Percentiles rank a stretch among this genome's conserved stretches.
Conservation (phyloP, 2,888 invertebrate genomes). For the Dynastes hyllus region DNA sequence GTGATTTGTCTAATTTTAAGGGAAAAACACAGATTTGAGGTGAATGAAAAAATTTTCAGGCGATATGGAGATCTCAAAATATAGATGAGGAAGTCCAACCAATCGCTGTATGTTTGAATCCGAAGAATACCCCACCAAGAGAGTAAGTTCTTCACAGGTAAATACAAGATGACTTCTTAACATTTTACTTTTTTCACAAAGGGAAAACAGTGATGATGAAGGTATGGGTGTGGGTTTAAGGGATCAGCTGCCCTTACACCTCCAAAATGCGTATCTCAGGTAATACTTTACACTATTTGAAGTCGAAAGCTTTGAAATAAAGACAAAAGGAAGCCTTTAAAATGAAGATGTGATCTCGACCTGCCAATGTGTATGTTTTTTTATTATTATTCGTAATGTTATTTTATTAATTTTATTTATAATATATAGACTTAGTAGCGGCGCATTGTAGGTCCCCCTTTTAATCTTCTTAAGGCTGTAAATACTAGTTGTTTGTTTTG, state of each 20-base stretch:
- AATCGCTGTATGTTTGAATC: constrained; percentile 48
- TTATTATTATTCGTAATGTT: constrained; percentile 35
- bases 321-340: constrained; percentile 28
- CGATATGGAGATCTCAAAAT: constrained; percentile 40
- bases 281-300: constrained; percentile 49
- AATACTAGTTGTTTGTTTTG: constrained; percentile 44
- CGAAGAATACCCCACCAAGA: constrained; percentile 7
- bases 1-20: too few relatives aligned
- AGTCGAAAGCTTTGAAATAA: constrained; percentile 6
- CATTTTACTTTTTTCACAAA: background rate
- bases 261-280: constrained; percentile 49
- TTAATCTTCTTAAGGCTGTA: constrained; percentile 47
- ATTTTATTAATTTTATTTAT: constrained; percentile 42
- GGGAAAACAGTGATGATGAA: constrained; percentile 26
- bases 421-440: constrained; percentile 41
- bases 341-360: constrained; percentile 50
- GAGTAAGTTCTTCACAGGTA: constrained; percentile 33
- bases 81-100: constrained; percentile 24
- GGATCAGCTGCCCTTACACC: too few relatives aligned
- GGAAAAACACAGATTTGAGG: too few relatives aligned
- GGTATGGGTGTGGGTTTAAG: constrained; percentile 37
- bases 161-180: too few relatives aligned
- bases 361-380: constrained; percentile 29
- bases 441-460: constrained; percentile 48
- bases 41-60: constrained; percentile 12